These are phyloP conservation scores for Arctopsyche grandis DNA, from an alignment of 1,140 invertebrate species.

Conservation along the genomic window DNA sequence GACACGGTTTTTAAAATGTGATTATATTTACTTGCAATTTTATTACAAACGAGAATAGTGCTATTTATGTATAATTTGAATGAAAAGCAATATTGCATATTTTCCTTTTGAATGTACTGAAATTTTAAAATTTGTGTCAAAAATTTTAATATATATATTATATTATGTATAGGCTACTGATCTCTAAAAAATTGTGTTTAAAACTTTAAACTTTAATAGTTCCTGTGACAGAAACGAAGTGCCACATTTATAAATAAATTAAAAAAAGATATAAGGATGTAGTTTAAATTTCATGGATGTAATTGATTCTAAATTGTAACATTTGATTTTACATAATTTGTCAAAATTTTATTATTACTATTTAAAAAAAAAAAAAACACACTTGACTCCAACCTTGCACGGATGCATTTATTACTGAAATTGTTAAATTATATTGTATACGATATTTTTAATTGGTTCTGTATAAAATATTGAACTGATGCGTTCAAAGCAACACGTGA, in stretches of 20 bases:
- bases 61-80: no score
- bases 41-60: no score
- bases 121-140: not conserved
- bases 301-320: not conserved
- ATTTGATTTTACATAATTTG: not conserved
- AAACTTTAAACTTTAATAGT: constrained; percentile 30
- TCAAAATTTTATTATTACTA: not conserved
- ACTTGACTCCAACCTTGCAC: no score
- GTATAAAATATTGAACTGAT: not conserved
- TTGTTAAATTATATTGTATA: not conserved
- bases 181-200: constrained; percentile 7
- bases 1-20: no score
- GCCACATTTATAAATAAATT: constrained; percentile 33
- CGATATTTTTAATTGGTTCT: not conserved
- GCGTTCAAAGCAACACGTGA: not conserved
- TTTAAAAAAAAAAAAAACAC: not conserved
- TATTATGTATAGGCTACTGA: not conserved
- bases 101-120: constrained; percentile 8
- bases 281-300: not conserved
- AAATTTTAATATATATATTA: constrained; percentile 5
- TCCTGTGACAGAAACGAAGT: constrained; percentile 50
- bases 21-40: no score
- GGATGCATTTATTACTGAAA: not conserved
- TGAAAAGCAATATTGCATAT: not conserved
- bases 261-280: not conserved